Conservation (phyloP, 1,140 invertebrate genomes). For the Coptotermes formosanus region DNA sequence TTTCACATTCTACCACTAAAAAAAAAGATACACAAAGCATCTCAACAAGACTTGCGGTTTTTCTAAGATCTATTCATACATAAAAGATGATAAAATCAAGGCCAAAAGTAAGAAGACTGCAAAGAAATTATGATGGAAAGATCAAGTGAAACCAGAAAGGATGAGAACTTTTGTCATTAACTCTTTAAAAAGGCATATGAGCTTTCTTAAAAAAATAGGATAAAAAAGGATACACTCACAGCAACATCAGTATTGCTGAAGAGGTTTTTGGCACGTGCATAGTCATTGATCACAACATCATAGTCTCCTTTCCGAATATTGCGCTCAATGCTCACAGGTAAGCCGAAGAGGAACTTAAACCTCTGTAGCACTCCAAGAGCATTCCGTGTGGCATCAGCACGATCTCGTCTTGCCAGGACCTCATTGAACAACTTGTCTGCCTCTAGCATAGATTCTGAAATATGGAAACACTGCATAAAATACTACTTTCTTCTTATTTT, state of each 20-base stretch:
- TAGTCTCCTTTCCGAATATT: slow-evolving; percentile 95
- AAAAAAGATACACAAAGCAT: too few relatives aligned
- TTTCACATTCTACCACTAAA: too few relatives aligned
- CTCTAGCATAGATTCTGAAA: slow-evolving; percentile 81
- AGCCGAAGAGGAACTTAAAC: slow-evolving; percentile 90
- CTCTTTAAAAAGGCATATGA: too few relatives aligned
- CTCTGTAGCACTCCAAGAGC: slow-evolving; percentile 89
- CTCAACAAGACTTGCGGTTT: too few relatives aligned
- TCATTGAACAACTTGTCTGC: slow-evolving; percentile 94
- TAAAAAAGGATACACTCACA: slow-evolving; percentile 52
- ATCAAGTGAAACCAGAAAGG: too few relatives aligned
- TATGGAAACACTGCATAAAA: too few relatives aligned
- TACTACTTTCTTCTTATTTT: too few relatives aligned
- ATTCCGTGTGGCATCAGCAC: slow-evolving; percentile 93
- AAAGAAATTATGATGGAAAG: too few relatives aligned
- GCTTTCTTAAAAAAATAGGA: not conserved
- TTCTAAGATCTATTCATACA: too few relatives aligned
- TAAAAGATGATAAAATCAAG: too few relatives aligned
- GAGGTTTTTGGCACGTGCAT: slow-evolving; percentile 90
- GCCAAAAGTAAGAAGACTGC: too few relatives aligned
- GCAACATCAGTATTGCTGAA: slow-evolving; percentile 93
- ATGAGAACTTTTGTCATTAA: too few relatives aligned
- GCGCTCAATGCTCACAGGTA: slow-evolving; percentile 90
- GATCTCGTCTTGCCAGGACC: slow-evolving; percentile 88
- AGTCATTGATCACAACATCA: slow-evolving; percentile 97